phyloP scores from a whole-genome alignment of 2,113 vertebrate genomes.

The Dipodomys merriami region DNA sequence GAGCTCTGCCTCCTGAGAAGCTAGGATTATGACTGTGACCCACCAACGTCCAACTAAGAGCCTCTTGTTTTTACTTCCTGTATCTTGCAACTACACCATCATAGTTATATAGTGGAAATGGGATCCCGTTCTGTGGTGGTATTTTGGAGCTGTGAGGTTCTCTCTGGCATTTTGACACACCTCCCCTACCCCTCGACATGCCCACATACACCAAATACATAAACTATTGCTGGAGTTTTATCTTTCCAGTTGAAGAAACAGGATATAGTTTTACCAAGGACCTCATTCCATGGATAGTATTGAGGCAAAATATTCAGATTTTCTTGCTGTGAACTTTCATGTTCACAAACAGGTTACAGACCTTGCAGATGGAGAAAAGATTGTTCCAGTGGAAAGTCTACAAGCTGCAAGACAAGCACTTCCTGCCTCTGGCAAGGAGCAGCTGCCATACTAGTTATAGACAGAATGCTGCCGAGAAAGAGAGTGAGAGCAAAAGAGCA shows the following conservation, averaged over 20 bases:
- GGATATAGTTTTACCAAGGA: background rate
- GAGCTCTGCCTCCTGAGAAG: too few relatives aligned
- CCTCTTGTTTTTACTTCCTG: constrained; percentile 18
- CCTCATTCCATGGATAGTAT: background rate
- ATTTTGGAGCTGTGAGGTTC: background rate
- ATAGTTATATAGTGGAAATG: background rate
- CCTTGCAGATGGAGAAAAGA: constrained; percentile 9
- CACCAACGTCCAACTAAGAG: too few relatives aligned
- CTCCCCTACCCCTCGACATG: too few relatives aligned
- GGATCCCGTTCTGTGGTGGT: background rate
- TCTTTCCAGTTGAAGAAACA: background rate
- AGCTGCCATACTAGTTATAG: background rate
- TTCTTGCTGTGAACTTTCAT: background rate
- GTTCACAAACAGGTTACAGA: constrained; percentile 39
- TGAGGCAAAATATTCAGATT: background rate
- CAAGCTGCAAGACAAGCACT: background rate
- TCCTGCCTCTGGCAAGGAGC: constrained; percentile 56
- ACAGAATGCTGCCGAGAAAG: background rate
- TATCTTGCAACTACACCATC: background rate
- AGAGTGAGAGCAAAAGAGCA: too few relatives aligned
- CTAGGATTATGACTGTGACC: too few relatives aligned
- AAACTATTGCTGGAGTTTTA: background rate
- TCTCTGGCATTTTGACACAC: background rate
- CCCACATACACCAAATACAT: background rate
- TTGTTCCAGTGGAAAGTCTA: constrained; percentile 23